phyloP scores from a whole-genome alignment of 2,113 vertebrate genomes.

The Sus scrofa region DNA sequence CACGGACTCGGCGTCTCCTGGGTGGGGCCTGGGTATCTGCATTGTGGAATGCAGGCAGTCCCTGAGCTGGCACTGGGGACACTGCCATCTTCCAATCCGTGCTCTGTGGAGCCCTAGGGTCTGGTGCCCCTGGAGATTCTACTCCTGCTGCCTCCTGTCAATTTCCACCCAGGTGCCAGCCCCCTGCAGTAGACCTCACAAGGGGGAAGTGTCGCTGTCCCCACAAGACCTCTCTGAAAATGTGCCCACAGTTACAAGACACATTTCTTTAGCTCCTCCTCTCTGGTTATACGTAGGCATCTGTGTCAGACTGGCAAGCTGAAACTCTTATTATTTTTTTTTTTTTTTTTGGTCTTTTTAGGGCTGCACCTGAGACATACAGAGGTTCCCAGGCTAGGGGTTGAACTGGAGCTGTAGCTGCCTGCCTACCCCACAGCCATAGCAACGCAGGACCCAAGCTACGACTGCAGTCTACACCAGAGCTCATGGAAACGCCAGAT shows the following conservation, averaged over 20 bases:
- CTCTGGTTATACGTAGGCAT: not conserved
- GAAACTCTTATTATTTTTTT: not conserved
- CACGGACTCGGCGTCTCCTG: accelerated
- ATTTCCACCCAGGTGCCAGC: not conserved
- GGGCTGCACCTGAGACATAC: too few relatives aligned
- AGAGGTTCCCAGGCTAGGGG: too few relatives aligned
- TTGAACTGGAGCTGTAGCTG: too few relatives aligned
- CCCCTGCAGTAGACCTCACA: not conserved
- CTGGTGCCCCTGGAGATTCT: not conserved
- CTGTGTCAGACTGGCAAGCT: not conserved
- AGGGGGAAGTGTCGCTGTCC: not conserved
- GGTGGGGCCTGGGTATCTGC: not conserved
- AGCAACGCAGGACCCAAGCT: too few relatives aligned
- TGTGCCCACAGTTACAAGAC: too few relatives aligned
- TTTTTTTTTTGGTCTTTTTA: too few relatives aligned
- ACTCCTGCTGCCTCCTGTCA: accelerated
- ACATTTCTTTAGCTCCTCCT: not conserved
- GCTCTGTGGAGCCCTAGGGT: not conserved
- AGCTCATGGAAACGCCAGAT: too few relatives aligned
- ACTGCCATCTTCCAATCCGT: too few relatives aligned
- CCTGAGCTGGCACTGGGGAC: not conserved
- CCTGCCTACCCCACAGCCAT: too few relatives aligned
- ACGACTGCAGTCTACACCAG: too few relatives aligned
- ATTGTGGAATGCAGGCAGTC: too few relatives aligned
- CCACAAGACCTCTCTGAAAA: not conserved